Conservation (phyloP, 2,797 vertebrate species). For the Lacerta viridis region DNA sequence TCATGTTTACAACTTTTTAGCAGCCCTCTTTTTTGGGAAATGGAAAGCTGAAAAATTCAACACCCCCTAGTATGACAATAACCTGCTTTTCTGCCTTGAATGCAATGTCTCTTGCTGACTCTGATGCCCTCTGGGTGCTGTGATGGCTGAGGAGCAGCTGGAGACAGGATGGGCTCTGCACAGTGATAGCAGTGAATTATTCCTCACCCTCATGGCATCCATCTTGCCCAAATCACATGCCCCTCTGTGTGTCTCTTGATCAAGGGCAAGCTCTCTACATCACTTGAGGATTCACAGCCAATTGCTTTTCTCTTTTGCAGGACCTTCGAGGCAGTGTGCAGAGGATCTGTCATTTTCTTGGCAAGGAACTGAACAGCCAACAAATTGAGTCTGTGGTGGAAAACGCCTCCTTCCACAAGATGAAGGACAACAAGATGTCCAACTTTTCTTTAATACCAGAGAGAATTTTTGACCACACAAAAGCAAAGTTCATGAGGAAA, state of each 20-base stretch:
- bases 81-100: neutral
- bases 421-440: constrained; percentile 88
- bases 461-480: constrained; percentile 78
- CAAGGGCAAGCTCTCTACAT: neutral
- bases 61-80: neutral
- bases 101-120: neutral
- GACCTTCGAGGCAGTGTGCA: constrained; percentile 79
- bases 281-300: too few relatives aligned
- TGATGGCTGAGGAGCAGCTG: neutral
- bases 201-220: neutral
- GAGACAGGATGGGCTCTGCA: too few relatives aligned
- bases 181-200: too few relatives aligned
- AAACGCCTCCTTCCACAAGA: constrained; percentile 82
- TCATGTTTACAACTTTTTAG: too few relatives aligned
- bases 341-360: constrained; percentile 82
- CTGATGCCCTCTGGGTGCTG: too few relatives aligned
- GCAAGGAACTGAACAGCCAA: constrained; percentile 76
- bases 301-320: constrained; percentile 60
- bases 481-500: constrained; percentile 87
- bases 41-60: too few relatives aligned
- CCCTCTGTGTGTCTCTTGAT: too few relatives aligned
- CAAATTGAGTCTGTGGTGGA: constrained; percentile 79
- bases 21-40: too few relatives aligned
- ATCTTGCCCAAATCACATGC: neutral
- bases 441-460: constrained; percentile 85